Evolutionary conservation across 2,113 vertebrate genomes (phyloP).

Genomic region (Suncus etruscus): DNA sequence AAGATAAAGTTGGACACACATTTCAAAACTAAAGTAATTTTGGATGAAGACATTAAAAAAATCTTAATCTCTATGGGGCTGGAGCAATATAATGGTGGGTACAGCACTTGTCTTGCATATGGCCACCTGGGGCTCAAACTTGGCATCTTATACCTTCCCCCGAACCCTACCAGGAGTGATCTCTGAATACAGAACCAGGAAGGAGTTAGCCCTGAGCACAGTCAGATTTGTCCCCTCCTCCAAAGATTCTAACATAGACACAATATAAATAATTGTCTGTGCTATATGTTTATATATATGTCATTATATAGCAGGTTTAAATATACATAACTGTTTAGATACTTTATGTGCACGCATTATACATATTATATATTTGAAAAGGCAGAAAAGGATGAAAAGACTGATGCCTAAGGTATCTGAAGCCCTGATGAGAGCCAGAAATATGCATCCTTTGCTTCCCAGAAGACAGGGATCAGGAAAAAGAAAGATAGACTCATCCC

Average conservation of each 20-base stretch:
- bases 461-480: not conserved
- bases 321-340: not conserved
- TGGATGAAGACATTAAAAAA: not conserved
- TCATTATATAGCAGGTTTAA: not conserved
- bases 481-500: no score
- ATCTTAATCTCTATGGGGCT: no score
- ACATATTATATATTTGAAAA: not conserved
- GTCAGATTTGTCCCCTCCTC: no score
- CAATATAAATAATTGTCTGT: no score
- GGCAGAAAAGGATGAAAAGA: slow-evolving; percentile 9
- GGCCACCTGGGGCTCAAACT: no score
- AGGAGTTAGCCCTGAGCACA: no score
- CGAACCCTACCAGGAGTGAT: no score
- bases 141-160: no score
- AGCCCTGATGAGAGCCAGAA: not conserved
- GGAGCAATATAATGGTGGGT: no score
- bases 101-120: no score
- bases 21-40: not conserved
- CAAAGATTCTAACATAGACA: no score
- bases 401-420: not conserved
- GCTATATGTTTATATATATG: not conserved
- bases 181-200: no score
- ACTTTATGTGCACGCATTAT: not conserved
- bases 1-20: not conserved
- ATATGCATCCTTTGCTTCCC: not conserved